Base-by-base conservation (phyloP, 2,888 invertebrate species). In the Pachydiplax longipennis region DNA sequence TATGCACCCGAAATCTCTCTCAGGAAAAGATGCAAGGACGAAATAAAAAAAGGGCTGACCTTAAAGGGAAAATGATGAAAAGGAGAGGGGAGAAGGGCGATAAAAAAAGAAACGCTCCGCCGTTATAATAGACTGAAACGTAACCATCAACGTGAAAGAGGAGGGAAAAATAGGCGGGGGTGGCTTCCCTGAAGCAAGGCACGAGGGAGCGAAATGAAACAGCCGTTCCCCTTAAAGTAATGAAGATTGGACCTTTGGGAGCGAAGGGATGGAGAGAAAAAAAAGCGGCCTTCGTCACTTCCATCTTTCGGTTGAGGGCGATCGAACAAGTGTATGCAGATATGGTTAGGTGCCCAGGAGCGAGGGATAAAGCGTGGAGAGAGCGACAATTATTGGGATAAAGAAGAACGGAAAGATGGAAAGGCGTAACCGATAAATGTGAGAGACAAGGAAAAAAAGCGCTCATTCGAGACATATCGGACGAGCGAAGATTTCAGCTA, bases 241-340 rank as follows among this genome's bases (percentile, higher is more conserved):
- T 87, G 65, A 87, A 87, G 87, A 87, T 87, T 87, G 87, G 87
- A 87, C 87, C 65, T n/a, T 65, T 40, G 87, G 61, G 87, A 61
- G 61, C 83, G 12, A 58, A 22, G 53, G 25, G 65, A 65, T n/a
- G n/a, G 65, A 25, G 15, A 22, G 10, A 0, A 25, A 73, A 31
- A 73, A 31, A 73, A 31, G 12, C 31, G 73, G 6, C 31, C n/a
- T 12, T 73, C 73, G 73, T 73, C 73, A 73, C 73, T 31, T 73
- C 25, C 73, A 25, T 73, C 73, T 73, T 73, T 73, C 13, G 25
- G 73, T 13, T 65, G 25, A 25, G n/a, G 65, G 65, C 65, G 65
- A 65, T n/a, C 73, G 73, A n/a, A 31, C 31, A 31, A 31, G 73
- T 25, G 73, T 73, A 73, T 73, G 73, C 25, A 73, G 73, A 73